Evolutionary conservation across 2,113 vertebrate species (phyloP), one percentile per base, ranked within the genome.

Genomic region (Cinclus cinclus): DNA sequence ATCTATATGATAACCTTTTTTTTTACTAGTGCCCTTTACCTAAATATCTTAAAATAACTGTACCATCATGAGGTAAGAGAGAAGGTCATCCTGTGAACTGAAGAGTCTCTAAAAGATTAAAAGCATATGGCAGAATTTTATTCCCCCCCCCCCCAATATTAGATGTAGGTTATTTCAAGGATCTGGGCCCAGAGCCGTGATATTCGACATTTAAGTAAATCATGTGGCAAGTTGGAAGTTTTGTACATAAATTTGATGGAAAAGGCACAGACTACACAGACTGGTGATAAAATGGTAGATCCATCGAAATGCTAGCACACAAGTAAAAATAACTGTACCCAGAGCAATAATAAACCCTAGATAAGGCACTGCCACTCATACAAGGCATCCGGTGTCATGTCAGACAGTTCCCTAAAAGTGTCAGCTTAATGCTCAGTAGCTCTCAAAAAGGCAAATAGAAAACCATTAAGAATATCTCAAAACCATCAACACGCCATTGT

Each of bases 101-200:
- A 49, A 65, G 23, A 74, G 39, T 20, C 22, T 20, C 22, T 55
- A 33, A 47, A 82, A 68, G 53, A 71, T 12, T 68, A 39, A 90
- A 85, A 68, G 4, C 24, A 52, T 35, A 58, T 11, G 8, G 20
- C 9, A 82, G 50, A 58, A 55, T 35, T 35, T 6, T 50, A 16
- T 22, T 37, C 27, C 14, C 3, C 1, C 1, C 1, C 2, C 18
- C 50, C 15, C 27, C 15, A 50, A 3, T 15, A 71, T 63, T 2
- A 68, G 4, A 41, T 31, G 37, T 15, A 50, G 50, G 60, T 63
- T 81, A 65, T 70, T 63, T 89, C 56, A 78, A 83, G 60, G 84
- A 63, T 50, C 67, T 47, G 24, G 35, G 64, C 73, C 78, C 52
- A 70, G 73, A 79, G 19, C 19, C 0, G 0, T 16, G 19, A 63